Evolutionary conservation across 2,888 invertebrate species (phyloP), one percentile per base, ranked within the genome.

Genomic region (Ennomos erosarius): DNA sequence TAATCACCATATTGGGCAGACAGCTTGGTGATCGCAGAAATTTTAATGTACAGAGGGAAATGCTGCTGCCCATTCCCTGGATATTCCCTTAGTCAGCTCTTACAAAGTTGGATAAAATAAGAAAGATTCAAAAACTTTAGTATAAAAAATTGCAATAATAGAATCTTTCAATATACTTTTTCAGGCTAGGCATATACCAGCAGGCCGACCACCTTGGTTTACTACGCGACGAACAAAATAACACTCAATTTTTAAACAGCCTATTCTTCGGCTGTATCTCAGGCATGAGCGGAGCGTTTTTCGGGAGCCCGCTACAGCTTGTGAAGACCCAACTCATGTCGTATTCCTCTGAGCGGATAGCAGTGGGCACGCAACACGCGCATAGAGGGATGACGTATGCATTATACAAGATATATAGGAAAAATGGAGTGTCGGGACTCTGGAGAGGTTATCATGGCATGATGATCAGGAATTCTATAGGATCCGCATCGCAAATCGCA

Each of bases 241-340:
- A 95, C 51, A 94, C 96, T 0, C 94, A 95, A 48, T 93, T 96
- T 60, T 55, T 93, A 0, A 94, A 95, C 68, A 97, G 96, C 60
- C 89, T 96, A 0, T 70, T 95, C 13, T 95, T 96, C 66, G 97
- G 97, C 2, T 96, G 96, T 0, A 69, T 95, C 9, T 94, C 97
- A 10, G 98, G 98, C 0, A 94, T 95, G 70, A 82, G 95, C 33
- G 98, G 98, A 1, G 96, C 96, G 1, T 93, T 95, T 57, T 89
- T 95, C 58, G 98, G 96, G 3, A 98, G 98, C 85, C 98, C 98
- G 0, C 94, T 98, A 54, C 98, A 97, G 79, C 87, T 99, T 88
- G 96, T 98, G 0, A 98, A 98, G 88, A 97, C 97, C 0, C 98
- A 98, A 75, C 90, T 98, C 2, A 98, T 98, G 92, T 94, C 97